A percentile compares a stretch with the other conserved stretches of the same genome.
Evolutionary conservation across 2,797 vertebrate genomes (phyloP).

Genomic region (Chiroxiphia lanceolata): DNA sequence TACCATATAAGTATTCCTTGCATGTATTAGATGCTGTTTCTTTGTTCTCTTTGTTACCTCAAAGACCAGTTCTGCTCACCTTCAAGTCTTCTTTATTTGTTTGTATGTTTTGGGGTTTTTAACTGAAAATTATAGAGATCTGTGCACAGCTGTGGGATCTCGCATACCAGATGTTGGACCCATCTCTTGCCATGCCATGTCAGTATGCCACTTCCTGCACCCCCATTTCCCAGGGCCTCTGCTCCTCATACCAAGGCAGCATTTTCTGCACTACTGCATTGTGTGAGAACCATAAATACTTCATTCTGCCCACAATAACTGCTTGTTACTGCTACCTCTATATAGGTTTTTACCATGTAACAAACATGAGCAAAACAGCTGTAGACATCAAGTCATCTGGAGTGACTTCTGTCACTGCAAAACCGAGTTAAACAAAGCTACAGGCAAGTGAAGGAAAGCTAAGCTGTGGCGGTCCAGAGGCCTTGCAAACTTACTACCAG

Average conservation of each 20-base stretch:
- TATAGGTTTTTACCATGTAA: neutral
- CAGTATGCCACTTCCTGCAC: accelerated
- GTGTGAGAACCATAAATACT: neutral
- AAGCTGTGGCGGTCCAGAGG: neutral
- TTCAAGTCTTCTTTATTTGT: neutral
- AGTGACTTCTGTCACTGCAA: neutral
- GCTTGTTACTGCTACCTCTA: neutral
- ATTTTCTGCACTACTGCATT: neutral
- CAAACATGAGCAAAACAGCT: neutral
- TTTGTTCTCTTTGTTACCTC: neutral
- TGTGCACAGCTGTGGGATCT: neutral
- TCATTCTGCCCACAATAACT: neutral
- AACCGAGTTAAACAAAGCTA: neutral
- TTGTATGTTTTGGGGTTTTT: neutral
- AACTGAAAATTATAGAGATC: neutral
- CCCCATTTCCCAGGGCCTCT: neutral
- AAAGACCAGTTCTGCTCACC: neutral
- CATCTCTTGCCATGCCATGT: accelerated
- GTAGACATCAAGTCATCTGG: neutral
- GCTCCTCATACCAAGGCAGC: neutral
- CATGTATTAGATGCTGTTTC: neutral
- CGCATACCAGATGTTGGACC: accelerated
- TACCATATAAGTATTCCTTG: neutral
- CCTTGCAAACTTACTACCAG: neutral
- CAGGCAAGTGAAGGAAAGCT: neutral